Conservation (phyloP, 2,113 vertebrate species). For the Stegostoma tigrinum region DNA sequence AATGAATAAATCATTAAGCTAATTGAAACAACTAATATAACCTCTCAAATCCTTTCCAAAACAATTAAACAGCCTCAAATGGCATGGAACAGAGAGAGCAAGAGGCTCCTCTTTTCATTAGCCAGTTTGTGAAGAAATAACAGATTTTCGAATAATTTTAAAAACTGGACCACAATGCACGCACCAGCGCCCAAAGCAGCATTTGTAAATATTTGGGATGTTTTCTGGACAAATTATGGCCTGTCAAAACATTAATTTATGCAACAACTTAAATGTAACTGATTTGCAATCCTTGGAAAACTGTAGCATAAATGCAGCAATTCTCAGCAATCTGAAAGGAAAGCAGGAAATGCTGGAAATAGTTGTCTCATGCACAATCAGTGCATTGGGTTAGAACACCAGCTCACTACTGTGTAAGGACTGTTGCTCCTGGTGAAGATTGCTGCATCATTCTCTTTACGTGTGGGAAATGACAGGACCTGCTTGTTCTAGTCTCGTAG, state of each 20-base stretch:
- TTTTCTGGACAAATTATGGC: not conserved
- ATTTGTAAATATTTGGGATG: not conserved
- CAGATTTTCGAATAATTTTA: not conserved
- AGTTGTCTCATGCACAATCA: not conserved
- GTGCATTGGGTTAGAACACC: no score
- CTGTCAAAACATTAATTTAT: not conserved
- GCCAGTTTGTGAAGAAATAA: not conserved
- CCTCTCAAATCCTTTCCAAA: constrained; percentile 33
- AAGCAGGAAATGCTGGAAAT: not conserved
- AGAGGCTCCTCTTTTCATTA: not conserved
- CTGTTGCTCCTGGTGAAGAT: no score
- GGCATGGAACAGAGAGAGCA: not conserved
- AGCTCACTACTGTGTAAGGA: no score
- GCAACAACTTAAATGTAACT: not conserved
- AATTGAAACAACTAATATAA: constrained; percentile 58
- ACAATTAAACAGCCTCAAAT: constrained; percentile 27
- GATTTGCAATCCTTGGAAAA: not conserved
- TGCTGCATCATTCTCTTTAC: no score
- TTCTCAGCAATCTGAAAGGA: not conserved
- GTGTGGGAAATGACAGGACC: no score
- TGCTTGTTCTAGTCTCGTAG: no score
- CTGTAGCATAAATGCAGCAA: not conserved
- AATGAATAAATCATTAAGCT: constrained; percentile 71
- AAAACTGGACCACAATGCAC: not conserved
- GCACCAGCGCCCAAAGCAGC: not conserved